Base-by-base conservation (phyloP, 2,113 vertebrate species). In the Collichthys lucidus region DNA sequence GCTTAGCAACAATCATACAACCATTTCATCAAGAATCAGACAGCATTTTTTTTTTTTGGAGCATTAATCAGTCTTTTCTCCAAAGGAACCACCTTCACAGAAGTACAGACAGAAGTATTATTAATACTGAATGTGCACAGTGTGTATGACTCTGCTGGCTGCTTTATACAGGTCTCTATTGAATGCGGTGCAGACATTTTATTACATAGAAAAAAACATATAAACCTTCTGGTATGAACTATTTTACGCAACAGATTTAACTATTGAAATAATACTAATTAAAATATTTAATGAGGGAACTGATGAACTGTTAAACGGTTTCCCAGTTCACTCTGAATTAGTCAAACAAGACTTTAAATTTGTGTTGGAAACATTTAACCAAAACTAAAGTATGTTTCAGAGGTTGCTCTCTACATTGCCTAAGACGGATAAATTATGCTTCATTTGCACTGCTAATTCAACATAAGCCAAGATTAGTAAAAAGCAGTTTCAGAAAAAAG, bases 1-100 rank as follows among this genome's bases (percentile, higher is more conserved):
- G 91, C 92, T 85, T 87, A 78, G 91, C 86, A 91, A 92, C 89
- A 86, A 85, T 87, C 77, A 82, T 56, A 77, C 59, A 84, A 85
- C 62, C 59, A 66, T 79, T 84, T 85, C 29, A 87, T 80, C 47
- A 87, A 42, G 9, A 83, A 70, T 66, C 57, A 86, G 81, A 84
- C 60, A 52, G 44, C 52, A 59, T 31, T 8, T 40, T 9, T 40
- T 57, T 24, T n/a, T 82, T 86, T 77, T 8, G 66, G 53, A 62
- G 81, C 64, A 85, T 81, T 6, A 80, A 82, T 83, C 74, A 68
- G 22, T 62, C 3, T 75, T 74, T 84, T 14, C 56, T 85, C 35
- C 56, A 47, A 74, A 75, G 50, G 29, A 84, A 68, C 4, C 31
- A 19, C 73, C 71, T 70, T 85, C 22, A 64, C 50, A 53, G 55